phyloP scores from a whole-genome alignment of 2,797 vertebrate species.

The Botia almorhae region DNA sequence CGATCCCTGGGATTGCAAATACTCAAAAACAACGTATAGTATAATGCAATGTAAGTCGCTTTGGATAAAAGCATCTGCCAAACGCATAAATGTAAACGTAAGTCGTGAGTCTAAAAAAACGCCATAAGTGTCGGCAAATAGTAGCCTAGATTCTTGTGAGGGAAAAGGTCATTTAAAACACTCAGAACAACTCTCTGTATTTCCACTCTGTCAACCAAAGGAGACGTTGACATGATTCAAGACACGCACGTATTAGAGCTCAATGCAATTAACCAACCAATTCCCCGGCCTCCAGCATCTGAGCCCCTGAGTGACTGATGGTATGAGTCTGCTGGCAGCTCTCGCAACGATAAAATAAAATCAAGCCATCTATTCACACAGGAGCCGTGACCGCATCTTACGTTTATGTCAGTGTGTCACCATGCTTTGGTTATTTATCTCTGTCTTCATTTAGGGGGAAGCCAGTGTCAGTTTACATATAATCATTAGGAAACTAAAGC shows the following conservation, averaged over 20 bases:
- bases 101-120: no score
- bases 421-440: constrained; percentile 59
- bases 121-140: no score
- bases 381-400: constrained; percentile 58
- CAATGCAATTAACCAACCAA: constrained; percentile 72
- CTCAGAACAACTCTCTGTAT: constrained; percentile 55
- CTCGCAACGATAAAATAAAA: constrained; percentile 50
- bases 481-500: constrained; percentile 62
- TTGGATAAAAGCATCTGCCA: no score
- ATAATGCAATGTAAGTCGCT: no score
- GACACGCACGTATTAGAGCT: constrained; percentile 73
- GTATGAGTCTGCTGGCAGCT: constrained; percentile 49
- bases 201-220: constrained; percentile 52
- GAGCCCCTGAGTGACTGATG: constrained; percentile 66
- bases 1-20: no score
- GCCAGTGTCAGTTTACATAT: constrained; percentile 65
- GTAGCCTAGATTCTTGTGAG: constrained; percentile 45
- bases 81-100: no score
- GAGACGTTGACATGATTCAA: constrained; percentile 72
- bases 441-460: constrained; percentile 57
- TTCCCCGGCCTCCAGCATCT: constrained; percentile 70
- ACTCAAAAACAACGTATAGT: no score
- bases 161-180: constrained; percentile 60
- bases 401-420: constrained; percentile 53
- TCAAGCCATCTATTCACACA: constrained; percentile 44